Evolutionary conservation across 2,113 vertebrate species (phyloP).

Genomic region (Speoplatyrhinus poulsoni): DNA sequence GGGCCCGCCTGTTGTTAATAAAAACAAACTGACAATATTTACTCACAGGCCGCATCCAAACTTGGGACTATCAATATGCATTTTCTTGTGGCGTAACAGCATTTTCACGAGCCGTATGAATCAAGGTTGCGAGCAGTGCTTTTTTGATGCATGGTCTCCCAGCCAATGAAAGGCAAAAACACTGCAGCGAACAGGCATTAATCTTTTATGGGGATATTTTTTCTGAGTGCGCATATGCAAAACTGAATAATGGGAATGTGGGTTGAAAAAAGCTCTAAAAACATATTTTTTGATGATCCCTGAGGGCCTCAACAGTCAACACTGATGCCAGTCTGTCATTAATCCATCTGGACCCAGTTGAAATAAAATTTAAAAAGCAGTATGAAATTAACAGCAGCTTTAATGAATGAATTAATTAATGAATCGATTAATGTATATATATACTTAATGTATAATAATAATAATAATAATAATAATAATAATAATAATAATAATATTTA

Average conservation of each 20-base stretch:
- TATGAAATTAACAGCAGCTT: constrained; percentile 9
- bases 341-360: constrained; percentile 22
- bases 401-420: constrained; percentile 1
- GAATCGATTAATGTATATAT: neutral
- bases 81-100: constrained; percentile 73
- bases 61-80: constrained; percentile 79
- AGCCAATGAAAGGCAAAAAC: constrained; percentile 74
- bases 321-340: constrained; percentile 49
- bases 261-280: constrained; percentile 59
- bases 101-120: constrained; percentile 72
- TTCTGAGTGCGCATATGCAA: constrained; percentile 73
- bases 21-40: constrained; percentile 81
- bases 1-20: constrained; percentile 73
- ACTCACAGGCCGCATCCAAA: constrained; percentile 76
- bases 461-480: too few relatives aligned
- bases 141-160: constrained; percentile 77
- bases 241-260: constrained; percentile 65
- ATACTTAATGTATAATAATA: neutral
- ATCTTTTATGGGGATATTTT: constrained; percentile 76
- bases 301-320: constrained; percentile 37
- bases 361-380: constrained; percentile 30
- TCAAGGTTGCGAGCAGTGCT: constrained; percentile 61
- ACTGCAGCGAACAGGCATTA: constrained; percentile 66
- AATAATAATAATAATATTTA: too few relatives aligned
- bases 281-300: constrained; percentile 50